Conservation (phyloP, 2,113 vertebrate genomes). For the Xenopus laevis region DNA sequence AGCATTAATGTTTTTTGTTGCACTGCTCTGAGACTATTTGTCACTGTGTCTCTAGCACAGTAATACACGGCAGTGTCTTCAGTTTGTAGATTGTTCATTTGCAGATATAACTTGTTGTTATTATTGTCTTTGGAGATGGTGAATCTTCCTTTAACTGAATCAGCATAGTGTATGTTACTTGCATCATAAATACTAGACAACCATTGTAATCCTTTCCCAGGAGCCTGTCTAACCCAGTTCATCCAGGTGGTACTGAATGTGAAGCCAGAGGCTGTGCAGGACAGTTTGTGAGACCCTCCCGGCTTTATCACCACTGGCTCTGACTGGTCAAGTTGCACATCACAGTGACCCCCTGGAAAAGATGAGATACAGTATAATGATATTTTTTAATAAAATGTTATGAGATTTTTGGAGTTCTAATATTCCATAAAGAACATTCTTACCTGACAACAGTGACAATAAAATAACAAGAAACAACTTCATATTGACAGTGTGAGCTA, state of each 20-base stretch:
- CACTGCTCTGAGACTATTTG: not conserved
- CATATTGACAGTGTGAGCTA: too few species aligned
- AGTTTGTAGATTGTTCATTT: slow-evolving; percentile 23
- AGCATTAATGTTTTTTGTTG: not conserved
- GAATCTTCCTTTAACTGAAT: slow-evolving; percentile 28
- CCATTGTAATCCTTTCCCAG: slow-evolving; percentile 13
- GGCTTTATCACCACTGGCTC: slow-evolving; percentile 10
- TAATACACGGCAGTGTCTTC: slow-evolving; percentile 21
- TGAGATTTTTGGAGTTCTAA: too few species aligned
- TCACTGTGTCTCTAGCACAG: slow-evolving; percentile 22
- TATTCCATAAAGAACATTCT: too few species aligned
- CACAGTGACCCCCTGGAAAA: slow-evolving; percentile 15
- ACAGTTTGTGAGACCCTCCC: slow-evolving; percentile 14
- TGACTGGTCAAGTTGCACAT: slow-evolving; percentile 17
- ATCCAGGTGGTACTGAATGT: slow-evolving; percentile 1
- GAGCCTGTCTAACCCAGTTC: slow-evolving; percentile 14
- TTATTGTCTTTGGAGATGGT: slow-evolving; percentile 34
- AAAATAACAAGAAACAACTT: too few species aligned
- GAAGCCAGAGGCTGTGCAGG: slow-evolving; percentile 25
- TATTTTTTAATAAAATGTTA: not conserved
- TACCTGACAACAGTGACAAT: not conserved
- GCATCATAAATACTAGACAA: not conserved
- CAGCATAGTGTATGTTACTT: not conserved
- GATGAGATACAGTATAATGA: slow-evolving; percentile 5
- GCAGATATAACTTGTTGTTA: slow-evolving; percentile 23